Conservation (phyloP, 2,888 invertebrate genomes). For the Pristionchus maxplancki region DNA sequence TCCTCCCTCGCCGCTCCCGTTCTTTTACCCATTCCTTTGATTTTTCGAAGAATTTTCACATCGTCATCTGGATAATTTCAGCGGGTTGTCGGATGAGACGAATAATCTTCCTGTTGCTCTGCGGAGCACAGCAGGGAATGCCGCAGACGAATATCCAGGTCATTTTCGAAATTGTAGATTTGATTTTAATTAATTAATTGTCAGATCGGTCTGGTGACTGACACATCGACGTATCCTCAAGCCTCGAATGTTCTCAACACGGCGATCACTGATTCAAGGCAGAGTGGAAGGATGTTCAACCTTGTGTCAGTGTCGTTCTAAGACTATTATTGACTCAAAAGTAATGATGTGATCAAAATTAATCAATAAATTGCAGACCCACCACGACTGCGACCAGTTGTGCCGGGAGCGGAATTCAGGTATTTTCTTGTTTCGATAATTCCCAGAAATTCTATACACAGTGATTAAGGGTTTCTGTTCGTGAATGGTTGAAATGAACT, state of each 20-base stretch:
- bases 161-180: background rate
- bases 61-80: background rate
- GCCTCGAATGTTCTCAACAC: background rate
- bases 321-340: background rate
- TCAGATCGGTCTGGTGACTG: slow-evolving; percentile 17
- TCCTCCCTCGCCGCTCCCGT: background rate
- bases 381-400: background rate
- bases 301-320: background rate
- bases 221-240: background rate
- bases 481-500: too few relatives aligned
- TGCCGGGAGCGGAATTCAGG: background rate
- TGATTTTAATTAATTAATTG: background rate
- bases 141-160: background rate
- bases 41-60: background rate
- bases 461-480: too few relatives aligned
- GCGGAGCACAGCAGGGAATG: background rate
- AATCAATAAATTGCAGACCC: background rate
- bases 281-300: background rate
- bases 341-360: background rate
- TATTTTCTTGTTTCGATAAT: background rate
- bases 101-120: background rate
- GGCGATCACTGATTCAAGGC: background rate
- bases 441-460: too few relatives aligned
- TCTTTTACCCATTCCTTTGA: background rate
- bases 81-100: background rate